A percentile compares a stretch with the other conserved stretches of the same genome.
Conservation (phyloP, 2,797 vertebrate genomes). For the Miichthys miiuy region DNA sequence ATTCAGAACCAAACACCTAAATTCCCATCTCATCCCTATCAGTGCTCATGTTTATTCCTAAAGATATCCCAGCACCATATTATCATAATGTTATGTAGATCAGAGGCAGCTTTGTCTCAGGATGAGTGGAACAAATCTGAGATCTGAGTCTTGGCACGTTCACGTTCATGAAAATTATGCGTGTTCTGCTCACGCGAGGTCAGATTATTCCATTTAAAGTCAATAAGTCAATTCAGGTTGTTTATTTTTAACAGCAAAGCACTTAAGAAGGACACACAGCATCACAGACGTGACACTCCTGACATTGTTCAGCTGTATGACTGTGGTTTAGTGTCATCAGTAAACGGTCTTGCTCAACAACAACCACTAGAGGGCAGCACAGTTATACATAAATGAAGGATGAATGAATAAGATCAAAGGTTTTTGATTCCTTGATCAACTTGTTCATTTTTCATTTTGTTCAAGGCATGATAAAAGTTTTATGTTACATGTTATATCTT, state of each 20-base stretch:
- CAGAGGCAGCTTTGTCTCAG: slow-evolving; percentile 50
- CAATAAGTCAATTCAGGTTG: slow-evolving; percentile 24
- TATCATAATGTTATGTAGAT: slow-evolving; percentile 65
- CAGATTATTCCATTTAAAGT: slow-evolving; percentile 11
- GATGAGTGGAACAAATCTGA: slow-evolving; percentile 37
- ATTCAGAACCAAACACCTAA: slow-evolving; percentile 58
- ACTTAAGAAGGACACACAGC: slow-evolving; percentile 4
- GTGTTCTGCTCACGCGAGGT: slow-evolving; percentile 27
- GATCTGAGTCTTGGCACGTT: slow-evolving; percentile 23
- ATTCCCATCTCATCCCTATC: slow-evolving; percentile 63
- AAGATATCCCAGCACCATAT: slow-evolving; percentile 43
- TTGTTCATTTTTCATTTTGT: too few relatives aligned
- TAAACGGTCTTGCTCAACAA: not conserved
- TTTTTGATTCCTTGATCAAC: not conserved
- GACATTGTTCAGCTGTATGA: not conserved
- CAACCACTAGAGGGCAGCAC: slow-evolving; percentile 9
- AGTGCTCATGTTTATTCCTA: slow-evolving; percentile 67
- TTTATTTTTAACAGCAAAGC: slow-evolving; percentile 32
- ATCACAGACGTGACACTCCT: not conserved
- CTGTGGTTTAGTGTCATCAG: not conserved
- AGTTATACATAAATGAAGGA: not conserved
- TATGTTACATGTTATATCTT: not conserved
- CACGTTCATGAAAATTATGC: slow-evolving; percentile 27
- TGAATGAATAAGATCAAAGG: not conserved
- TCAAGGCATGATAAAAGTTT: not conserved